Base-by-base conservation (phyloP, 2,888 invertebrate species). In the Synanthedon myopaeformis region DNA sequence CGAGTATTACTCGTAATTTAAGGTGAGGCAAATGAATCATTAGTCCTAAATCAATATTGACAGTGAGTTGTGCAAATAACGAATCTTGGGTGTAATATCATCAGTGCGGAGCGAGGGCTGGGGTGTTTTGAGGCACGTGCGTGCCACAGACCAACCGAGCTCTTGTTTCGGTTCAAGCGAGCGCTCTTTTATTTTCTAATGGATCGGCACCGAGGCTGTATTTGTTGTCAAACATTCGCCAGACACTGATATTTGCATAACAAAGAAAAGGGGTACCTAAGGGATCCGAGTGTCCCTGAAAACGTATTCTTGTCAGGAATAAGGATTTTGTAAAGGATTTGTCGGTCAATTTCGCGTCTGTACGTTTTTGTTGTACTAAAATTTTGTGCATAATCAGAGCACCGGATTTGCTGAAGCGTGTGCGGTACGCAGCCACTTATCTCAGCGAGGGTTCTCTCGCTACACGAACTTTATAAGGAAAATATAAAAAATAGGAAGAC, bases 171-270 rank as follows among this genome's bases (percentile, higher is more conserved):
- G 63, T 73, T 70, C 64, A 68, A 73, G 72, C 71, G 71, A 79
- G 76, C 70, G 70, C 77, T 77, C 77, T 81, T 83, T 81, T 78
- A 82, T 81, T 83, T 81, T 81, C 76, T 82, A 84, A 83, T 83
- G 81, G 81, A 79, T 81, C 71, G 71, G 66, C 70, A 64, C 71
- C 67, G 66, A 67, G 72, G 76, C 76, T 73, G 72, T 79, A 76
- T 79, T 80, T 76, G 82, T 76, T 72, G 72, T 72, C 73, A 78
- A 80, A 79, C 76, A 76, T 81, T 74, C 66, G 67, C 69, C 72
- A 76, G 71, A 71, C 67, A 70, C 64, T 69, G 74, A 79, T 76
- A 82, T 83, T 83, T 81, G 78, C 81, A 81, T 82, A 77, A 82
- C 79, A 82, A 83, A 81, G 74, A 64, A 71, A 76, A 80, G 74